A percentile compares a stretch with the other conserved stretches of the same genome.
Conservation (phyloP, 2,888 invertebrate species). For the Drosophila stalkeri region DNA sequence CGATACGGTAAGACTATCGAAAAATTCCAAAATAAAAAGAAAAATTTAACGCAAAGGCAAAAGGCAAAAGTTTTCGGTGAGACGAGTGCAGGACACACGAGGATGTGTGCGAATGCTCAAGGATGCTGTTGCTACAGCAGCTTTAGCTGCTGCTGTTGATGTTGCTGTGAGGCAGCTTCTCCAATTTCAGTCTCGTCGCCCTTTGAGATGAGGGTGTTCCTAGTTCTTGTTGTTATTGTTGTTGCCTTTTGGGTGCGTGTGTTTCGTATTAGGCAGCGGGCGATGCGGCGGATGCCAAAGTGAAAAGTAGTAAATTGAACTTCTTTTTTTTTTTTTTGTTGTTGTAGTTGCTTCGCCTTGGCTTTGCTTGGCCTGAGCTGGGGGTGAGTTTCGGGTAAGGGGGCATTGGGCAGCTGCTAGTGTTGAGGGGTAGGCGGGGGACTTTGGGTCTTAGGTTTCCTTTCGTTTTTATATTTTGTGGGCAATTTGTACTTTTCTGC, state of each 20-base stretch:
- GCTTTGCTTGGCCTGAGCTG: slow-evolving; percentile 35
- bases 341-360: slow-evolving; percentile 30
- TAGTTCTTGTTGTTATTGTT: slow-evolving; percentile 17
- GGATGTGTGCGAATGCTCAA: slow-evolving; percentile 44
- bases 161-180: slow-evolving; percentile 56
- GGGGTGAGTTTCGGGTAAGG: slow-evolving; percentile 5
- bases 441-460: slow-evolving; percentile 28
- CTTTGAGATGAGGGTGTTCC: slow-evolving; percentile 57
- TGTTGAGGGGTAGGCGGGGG: not conserved
- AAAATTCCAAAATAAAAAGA: slow-evolving; percentile 81
- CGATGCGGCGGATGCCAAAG: slow-evolving; percentile 72
- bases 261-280: slow-evolving; percentile 50
- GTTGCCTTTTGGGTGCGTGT: slow-evolving; percentile 56
- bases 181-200: slow-evolving; percentile 72
- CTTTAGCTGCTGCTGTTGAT: slow-evolving; percentile 15
- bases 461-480: slow-evolving; percentile 74
- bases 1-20: slow-evolving; percentile 71
- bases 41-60: slow-evolving; percentile 78
- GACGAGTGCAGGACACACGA: slow-evolving; percentile 13
- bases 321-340: slow-evolving; percentile 54
- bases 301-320: slow-evolving; percentile 83
- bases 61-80: slow-evolving; percentile 68
- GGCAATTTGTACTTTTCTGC: slow-evolving; percentile 82
- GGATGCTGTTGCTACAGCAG: slow-evolving; percentile 41
- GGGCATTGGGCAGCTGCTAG: slow-evolving; percentile 1